Evolutionary conservation across 2,113 vertebrate genomes (phyloP).

Genomic region (Lepisosteus oculatus): DNA sequence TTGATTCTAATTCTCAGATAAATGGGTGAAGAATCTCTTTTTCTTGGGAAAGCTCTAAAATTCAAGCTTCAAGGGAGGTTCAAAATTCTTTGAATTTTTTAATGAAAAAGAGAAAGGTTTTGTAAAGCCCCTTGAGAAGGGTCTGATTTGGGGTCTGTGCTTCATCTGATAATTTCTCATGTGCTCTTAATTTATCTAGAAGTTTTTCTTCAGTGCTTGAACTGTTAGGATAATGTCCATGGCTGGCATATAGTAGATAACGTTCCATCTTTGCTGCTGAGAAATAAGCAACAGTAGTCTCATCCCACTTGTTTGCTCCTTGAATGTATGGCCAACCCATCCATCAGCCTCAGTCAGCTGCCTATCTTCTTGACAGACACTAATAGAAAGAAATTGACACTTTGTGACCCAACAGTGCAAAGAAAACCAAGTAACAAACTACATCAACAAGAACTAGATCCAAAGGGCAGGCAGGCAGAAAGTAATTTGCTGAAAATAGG

Average conservation of each 20-base stretch:
- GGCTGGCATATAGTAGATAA: too few species aligned
- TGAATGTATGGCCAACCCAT: neutral
- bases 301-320: neutral
- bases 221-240: too few species aligned
- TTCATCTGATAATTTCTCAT: too few species aligned
- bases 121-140: too few species aligned
- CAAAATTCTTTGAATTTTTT: too few species aligned
- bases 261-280: neutral
- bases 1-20: too few species aligned
- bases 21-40: too few species aligned
- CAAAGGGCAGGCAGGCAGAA: neutral
- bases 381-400: neutral
- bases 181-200: neutral
- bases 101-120: too few species aligned
- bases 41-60: too few species aligned
- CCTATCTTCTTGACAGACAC: conserved; percentile 16
- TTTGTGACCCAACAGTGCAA: neutral
- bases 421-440: neutral
- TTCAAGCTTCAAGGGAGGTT: too few species aligned
- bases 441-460: neutral
- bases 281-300: neutral
- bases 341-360: conserved; percentile 8
- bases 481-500: neutral
- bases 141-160: too few species aligned
- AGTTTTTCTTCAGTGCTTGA: neutral